Conservation (phyloP, 2,888 invertebrate species). For the Chydorus sphaericus region DNA sequence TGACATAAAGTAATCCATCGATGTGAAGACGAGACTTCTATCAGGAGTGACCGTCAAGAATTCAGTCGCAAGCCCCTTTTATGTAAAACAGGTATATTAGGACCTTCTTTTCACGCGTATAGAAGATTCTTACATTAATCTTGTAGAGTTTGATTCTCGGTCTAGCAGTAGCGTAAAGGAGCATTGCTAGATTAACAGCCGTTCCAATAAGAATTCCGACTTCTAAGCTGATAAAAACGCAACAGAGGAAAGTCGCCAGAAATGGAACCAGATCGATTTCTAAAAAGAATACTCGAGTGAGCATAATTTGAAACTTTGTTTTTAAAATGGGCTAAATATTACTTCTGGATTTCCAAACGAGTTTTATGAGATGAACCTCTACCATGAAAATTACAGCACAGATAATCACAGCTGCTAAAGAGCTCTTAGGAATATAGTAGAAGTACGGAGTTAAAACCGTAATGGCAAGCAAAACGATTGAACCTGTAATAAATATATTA, state of each 20-base stretch:
- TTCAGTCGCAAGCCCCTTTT: slow-evolving; percentile 28
- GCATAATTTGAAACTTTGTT: too few relatives aligned
- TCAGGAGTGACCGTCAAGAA: slow-evolving; percentile 77
- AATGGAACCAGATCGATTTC: slow-evolving; percentile 80
- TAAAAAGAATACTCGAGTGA: too few relatives aligned
- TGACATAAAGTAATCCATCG: slow-evolving; percentile 73
- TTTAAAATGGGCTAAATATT: too few relatives aligned
- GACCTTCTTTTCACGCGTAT: too few relatives aligned
- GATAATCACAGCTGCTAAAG: slow-evolving; percentile 77
- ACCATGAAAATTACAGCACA: slow-evolving; percentile 86
- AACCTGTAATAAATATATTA: too few relatives aligned
- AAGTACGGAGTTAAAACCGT: slow-evolving; percentile 78
- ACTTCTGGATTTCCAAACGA: slow-evolving; percentile 69
- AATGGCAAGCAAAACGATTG: slow-evolving; percentile 65
- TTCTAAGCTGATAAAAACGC: slow-evolving; percentile 67
- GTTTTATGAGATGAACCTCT: slow-evolving; percentile 67
- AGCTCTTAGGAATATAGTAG: slow-evolving; percentile 68
- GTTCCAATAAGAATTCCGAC: slow-evolving; percentile 74
- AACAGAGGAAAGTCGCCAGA: slow-evolving; percentile 69
- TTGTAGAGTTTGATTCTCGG: slow-evolving; percentile 45
- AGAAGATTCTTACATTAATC: background rate
- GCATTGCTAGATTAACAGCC: slow-evolving; percentile 64
- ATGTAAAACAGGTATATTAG: too few relatives aligned
- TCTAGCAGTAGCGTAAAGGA: slow-evolving; percentile 71
- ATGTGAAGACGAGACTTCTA: slow-evolving; percentile 76